Evolutionary conservation across 2,888 invertebrate species (phyloP).

Genomic region (Rotaria sp.): DNA sequence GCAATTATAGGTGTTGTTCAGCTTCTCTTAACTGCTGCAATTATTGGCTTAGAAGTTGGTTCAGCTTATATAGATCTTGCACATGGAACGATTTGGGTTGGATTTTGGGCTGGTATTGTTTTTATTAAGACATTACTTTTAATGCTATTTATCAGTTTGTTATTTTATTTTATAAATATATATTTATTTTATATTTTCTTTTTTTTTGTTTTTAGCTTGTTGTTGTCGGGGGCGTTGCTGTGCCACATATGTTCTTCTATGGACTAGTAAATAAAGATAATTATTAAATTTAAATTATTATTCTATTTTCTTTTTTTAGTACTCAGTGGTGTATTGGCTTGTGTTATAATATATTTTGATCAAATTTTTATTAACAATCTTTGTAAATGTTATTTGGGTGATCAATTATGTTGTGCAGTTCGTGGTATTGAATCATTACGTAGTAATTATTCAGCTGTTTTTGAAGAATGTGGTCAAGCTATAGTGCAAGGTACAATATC

Average conservation of each 20-base stretch:
- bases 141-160: not conserved
- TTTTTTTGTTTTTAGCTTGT: not conserved
- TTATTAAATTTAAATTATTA: not conserved
- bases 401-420: conserved; percentile 4
- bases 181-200: too few species aligned
- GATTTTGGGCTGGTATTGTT: not conserved
- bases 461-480: not conserved
- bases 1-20: not conserved
- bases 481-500: not conserved
- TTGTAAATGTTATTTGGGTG: conserved; percentile 29
- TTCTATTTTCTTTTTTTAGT: not conserved
- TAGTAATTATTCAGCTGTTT: not conserved
- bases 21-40: not conserved
- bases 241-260: not conserved
- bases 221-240: conserved; percentile 18
- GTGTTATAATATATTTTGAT: conserved; percentile 3
- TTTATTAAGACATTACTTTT: not conserved
- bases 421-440: not conserved
- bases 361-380: not conserved
- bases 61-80: not conserved
- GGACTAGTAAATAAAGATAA: not conserved
- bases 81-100: conserved; percentile 23
- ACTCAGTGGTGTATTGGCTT: not conserved
- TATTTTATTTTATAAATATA: not conserved
- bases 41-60: not conserved